These are phyloP conservation scores for Liasis olivaceus DNA, from an alignment of 2,797 vertebrate species.

Conservation along the genomic window DNA sequence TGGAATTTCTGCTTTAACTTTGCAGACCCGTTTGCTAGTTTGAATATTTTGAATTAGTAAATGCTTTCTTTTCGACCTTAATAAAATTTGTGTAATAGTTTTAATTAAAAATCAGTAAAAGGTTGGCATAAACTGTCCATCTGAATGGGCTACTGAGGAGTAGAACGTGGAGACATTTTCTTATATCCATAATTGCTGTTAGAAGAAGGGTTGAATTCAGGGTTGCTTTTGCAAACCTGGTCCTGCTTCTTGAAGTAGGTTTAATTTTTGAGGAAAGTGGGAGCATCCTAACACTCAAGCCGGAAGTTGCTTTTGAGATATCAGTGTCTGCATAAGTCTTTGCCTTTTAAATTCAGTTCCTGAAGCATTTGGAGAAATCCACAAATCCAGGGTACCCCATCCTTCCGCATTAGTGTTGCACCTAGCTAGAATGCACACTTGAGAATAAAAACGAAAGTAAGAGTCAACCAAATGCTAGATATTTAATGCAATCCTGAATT, in stretches of 20 bases:
- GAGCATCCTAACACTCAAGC: background rate
- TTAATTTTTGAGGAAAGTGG: background rate
- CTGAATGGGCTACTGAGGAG: background rate
- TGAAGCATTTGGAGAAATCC: background rate
- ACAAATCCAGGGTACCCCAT: background rate
- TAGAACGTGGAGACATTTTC: background rate
- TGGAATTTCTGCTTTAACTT: background rate
- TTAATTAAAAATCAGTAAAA: background rate
- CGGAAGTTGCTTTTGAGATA: background rate
- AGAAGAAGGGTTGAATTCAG: background rate
- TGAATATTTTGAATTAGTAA: background rate
- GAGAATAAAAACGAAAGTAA: background rate
- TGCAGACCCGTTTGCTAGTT: background rate
- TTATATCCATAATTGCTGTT: background rate
- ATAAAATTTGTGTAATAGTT: background rate
- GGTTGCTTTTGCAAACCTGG: background rate
- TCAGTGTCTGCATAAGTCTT: background rate
- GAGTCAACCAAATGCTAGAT: background rate
- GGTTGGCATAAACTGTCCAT: background rate
- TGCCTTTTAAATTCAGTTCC: background rate
- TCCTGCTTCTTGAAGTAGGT: background rate
- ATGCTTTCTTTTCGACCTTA: background rate
- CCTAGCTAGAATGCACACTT: background rate
- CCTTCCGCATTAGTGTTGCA: background rate
- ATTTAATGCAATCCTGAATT: background rate